A percentile compares a stretch with the other conserved stretches of the same genome.
phyloP scores from a whole-genome alignment of 2,113 vertebrate species.

The Brachyhypopomus occidentalis region DNA sequence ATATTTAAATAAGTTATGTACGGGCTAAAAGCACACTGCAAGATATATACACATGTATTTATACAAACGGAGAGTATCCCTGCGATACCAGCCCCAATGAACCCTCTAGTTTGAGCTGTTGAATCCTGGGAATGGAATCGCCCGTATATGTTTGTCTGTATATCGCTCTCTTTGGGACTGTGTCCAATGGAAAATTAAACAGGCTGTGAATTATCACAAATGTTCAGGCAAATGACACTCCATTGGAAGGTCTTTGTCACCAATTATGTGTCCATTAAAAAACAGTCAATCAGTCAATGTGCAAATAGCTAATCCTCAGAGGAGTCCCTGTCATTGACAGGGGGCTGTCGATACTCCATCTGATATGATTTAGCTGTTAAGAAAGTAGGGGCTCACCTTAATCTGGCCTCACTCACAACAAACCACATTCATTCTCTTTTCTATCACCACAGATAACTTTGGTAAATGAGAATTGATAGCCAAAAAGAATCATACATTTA shows the following conservation, averaged over 20 bases:
- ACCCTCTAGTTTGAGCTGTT: slow-evolving; percentile 33
- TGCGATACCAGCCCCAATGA: not conserved
- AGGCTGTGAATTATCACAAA: slow-evolving; percentile 81
- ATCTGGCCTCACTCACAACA: slow-evolving; percentile 58
- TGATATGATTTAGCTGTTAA: slow-evolving; percentile 81
- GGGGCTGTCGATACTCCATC: slow-evolving; percentile 87
- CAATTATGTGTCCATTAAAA: slow-evolving; percentile 99
- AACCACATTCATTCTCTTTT: slow-evolving; percentile 23
- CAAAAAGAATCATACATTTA: slow-evolving; percentile 18
- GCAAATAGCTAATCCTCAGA: slow-evolving; percentile 86
- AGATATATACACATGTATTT: not conserved
- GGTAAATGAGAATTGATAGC: slow-evolving; percentile 11
- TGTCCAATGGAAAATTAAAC: slow-evolving; percentile 76
- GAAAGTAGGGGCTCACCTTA: slow-evolving; percentile 76
- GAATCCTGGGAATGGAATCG: slow-evolving; percentile 15
- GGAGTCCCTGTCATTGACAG: slow-evolving; percentile 85
- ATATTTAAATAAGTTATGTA: slow-evolving; percentile 12
- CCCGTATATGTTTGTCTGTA: slow-evolving; percentile 62
- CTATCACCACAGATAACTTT: slow-evolving; percentile 14
- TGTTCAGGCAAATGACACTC: slow-evolving; percentile 84
- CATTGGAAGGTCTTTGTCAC: slow-evolving; percentile 96
- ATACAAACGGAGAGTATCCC: not conserved
- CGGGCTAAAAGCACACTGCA: not conserved
- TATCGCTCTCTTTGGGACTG: slow-evolving; percentile 67
- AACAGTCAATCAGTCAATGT: slow-evolving; percentile 93